A percentile compares a stretch with the other conserved stretches of the same genome.
phyloP scores from a whole-genome alignment of 2,113 vertebrate species.

The Numenius arquata region DNA sequence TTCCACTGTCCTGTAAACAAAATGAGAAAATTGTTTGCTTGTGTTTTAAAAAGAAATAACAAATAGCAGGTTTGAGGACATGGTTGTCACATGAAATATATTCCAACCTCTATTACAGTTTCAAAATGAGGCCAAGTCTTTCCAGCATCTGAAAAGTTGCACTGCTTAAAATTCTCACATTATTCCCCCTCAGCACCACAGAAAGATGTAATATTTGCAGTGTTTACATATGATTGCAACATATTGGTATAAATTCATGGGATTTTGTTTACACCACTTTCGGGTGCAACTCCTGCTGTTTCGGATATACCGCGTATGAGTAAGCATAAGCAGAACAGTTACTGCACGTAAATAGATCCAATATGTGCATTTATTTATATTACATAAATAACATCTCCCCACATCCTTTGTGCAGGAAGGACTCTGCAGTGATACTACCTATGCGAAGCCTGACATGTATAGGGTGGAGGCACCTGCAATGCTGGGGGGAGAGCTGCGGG shows the following conservation, averaged over 20 bases:
- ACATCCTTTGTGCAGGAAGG: not conserved
- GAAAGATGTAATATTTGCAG: not conserved
- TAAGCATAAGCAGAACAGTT: not conserved
- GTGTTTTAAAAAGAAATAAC: conserved; percentile 24
- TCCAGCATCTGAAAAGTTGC: not conserved
- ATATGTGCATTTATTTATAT: not conserved
- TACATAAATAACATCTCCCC: not conserved
- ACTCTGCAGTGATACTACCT: not conserved
- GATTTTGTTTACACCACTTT: not conserved
- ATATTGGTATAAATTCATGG: not conserved
- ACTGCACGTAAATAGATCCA: not conserved
- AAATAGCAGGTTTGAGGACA: conserved; percentile 24
- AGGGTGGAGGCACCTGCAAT: not conserved
- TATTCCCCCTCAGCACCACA: not conserved
- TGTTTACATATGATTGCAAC: not conserved
- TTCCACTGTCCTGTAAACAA: conserved; percentile 81
- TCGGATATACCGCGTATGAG: not conserved
- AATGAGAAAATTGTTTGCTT: conserved; percentile 46
- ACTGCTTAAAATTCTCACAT: not conserved
- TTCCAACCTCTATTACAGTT: not conserved
- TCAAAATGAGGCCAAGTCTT: conserved; percentile 21
- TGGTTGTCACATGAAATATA: conserved; percentile 9
- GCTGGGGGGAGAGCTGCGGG: not conserved
- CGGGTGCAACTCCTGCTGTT: not conserved
- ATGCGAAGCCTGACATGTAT: rapidly evolving